A percentile compares a stretch with the other conserved stretches of the same genome.
These are phyloP conservation scores for Chloroceryle aenea DNA, from an alignment of 2,113 vertebrate genomes.

Conservation along the genomic window DNA sequence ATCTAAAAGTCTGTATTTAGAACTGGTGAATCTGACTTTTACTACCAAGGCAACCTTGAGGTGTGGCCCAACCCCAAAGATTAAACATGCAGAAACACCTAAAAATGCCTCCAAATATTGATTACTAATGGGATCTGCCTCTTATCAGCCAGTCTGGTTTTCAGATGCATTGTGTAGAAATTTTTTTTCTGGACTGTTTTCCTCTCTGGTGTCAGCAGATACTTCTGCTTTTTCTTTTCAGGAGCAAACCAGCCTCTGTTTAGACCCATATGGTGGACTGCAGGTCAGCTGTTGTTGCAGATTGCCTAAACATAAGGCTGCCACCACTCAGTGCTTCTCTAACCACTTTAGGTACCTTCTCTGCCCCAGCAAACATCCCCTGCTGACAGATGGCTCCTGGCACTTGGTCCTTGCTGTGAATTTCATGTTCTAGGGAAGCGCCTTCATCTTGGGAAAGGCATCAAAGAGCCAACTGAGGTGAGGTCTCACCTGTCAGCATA, in stretches of 20 bases:
- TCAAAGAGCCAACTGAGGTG: not conserved
- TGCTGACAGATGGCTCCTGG: not conserved
- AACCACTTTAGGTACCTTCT: not conserved
- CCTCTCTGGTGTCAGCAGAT: not conserved
- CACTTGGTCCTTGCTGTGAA: not conserved
- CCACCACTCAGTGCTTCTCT: not conserved
- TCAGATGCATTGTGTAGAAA: not conserved
- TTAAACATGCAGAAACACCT: not conserved
- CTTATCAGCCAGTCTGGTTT: not conserved
- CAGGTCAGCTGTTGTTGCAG: not conserved
- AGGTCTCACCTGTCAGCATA: not conserved
- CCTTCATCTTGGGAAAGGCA: not conserved
- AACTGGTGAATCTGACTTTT: not conserved
- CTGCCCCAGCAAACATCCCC: not conserved
- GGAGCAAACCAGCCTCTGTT: not conserved
- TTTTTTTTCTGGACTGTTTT: not conserved
- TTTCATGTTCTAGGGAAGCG: not conserved
- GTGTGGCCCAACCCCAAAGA: not conserved
- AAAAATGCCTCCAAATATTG: not conserved
- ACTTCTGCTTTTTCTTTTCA: not conserved
- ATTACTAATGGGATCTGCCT: not conserved
- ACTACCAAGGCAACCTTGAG: not conserved
- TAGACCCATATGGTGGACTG: not conserved
- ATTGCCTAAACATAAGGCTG: not conserved
- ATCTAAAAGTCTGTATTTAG: not conserved